phyloP scores from a whole-genome alignment of 2,797 vertebrate species.

The Catostomus latipinnis region DNA sequence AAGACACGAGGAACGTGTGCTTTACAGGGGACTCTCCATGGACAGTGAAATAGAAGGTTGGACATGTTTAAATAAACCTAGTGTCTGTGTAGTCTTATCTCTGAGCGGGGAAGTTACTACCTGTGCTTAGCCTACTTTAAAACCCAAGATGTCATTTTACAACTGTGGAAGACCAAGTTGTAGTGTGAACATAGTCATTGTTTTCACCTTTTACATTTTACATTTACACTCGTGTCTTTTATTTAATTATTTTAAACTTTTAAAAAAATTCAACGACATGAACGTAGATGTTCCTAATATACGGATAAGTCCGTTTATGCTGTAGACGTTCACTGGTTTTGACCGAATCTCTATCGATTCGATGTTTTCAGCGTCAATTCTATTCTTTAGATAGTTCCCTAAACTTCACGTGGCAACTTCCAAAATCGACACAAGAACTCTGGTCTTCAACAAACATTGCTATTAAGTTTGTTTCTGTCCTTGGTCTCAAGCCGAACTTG shows the following conservation, averaged over 20 bases:
- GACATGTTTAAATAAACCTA: conserved; percentile 60
- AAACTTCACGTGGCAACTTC: conserved; percentile 15
- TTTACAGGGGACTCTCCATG: conserved; percentile 77
- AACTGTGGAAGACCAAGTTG: conserved; percentile 30
- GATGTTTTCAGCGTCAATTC: neutral
- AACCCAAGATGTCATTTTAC: conserved; percentile 34
- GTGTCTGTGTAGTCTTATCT: conserved; percentile 31
- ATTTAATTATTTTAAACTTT: no score
- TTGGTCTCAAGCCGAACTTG: neutral
- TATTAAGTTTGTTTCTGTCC: no score
- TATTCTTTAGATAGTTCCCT: neutral
- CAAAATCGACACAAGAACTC: neutral
- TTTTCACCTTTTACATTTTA: neutral
- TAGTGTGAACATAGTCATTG: conserved; percentile 15
- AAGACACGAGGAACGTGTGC: conserved; percentile 73
- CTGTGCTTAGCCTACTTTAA: conserved; percentile 38
- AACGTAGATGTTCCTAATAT: no score
- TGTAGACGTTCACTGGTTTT: neutral
- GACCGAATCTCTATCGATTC: neutral
- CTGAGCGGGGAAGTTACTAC: conserved; percentile 42
- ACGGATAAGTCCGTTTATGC: neutral
- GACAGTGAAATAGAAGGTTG: conserved; percentile 87
- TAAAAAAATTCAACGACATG: neutral
- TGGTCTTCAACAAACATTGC: no score
- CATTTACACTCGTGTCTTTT: neutral